phyloP scores from a whole-genome alignment of 2,888 invertebrate species.

The Harpalus rubripes region DNA sequence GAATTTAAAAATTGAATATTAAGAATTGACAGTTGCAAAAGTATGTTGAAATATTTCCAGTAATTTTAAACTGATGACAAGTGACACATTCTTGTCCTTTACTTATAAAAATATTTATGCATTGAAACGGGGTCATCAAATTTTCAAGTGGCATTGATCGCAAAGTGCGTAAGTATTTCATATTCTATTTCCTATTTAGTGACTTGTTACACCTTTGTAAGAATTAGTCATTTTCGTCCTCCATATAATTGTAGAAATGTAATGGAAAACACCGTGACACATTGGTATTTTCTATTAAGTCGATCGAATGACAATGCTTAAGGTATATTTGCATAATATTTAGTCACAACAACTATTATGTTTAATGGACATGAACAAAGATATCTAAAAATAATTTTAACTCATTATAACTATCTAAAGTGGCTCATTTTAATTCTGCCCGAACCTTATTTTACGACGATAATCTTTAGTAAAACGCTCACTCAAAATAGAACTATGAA shows the following conservation, averaged over 20 bases:
- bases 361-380: constrained; percentile 45
- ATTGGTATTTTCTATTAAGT: constrained; percentile 27
- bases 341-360: constrained; percentile 22
- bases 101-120: constrained; percentile 9
- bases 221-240: constrained; percentile 43
- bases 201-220: constrained; percentile 24
- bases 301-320: constrained; percentile 23
- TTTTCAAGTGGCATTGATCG: constrained; percentile 23
- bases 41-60: background rate
- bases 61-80: background rate
- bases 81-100: background rate
- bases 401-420: constrained; percentile 5
- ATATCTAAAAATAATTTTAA: constrained; percentile 41
- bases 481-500: background rate
- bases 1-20: background rate
- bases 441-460: background rate
- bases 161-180: constrained; percentile 7
- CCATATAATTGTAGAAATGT: constrained; percentile 23
- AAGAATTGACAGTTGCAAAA: background rate
- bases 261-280: constrained; percentile 41
- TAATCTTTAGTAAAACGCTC: background rate
- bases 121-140: constrained; percentile 35
- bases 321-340: constrained; percentile 28
- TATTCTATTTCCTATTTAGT: constrained; percentile 26
- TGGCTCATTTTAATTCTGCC: constrained; percentile 24